Base-by-base conservation (phyloP, 2,113 vertebrate species). In the Cygnus atratus region DNA sequence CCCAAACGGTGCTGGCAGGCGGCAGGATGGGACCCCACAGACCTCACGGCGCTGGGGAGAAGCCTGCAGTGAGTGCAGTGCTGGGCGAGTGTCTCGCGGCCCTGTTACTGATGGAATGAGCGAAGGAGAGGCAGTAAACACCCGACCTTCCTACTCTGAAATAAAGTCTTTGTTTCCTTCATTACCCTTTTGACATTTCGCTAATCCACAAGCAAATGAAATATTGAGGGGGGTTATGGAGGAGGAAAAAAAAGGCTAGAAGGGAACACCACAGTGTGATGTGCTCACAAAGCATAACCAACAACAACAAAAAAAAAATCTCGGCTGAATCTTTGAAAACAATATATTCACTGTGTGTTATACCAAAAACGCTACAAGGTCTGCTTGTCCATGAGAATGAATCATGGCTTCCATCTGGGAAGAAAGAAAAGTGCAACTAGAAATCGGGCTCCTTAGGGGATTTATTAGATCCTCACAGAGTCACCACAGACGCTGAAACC, bases 401-500 rank as follows among this genome's bases (percentile, higher is more conserved):
- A 71, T 22, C 54, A 46, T 2, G 8, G 70, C 59, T 92, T 65
- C 46, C 54, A 82, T 31, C 39, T 9, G 39, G 76, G 84, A 92
- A 63, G 50, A 75, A 77, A 75, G 73, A 58, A 52, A 75, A 91
- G 62, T 48, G 37, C 33, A 83, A 74, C 85, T 44, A 43, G 87
- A 95, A 87, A 63, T 84, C 10, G 4, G 84, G 81, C 88, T 97
- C 97, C 97, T 97, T 85, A 12, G 48, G 92, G 96, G 93, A 80
- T 94, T 96, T 97, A 94, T 59, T 95, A 98, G 93, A 92, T 87
- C 86, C 95, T 98, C 95, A 92, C 97, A 97, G 96, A 92, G 92
- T 81, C 78, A 65, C 81, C 13, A 73, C 10, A 24, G 80, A 80
- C 16, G 58, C 95, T 85, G 86, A 97, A 97, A 96, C 79, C 91